These are phyloP conservation scores for Meandrina meandrites DNA, from an alignment of 92 coral and sea anemone species.

Conservation along the genomic window DNA sequence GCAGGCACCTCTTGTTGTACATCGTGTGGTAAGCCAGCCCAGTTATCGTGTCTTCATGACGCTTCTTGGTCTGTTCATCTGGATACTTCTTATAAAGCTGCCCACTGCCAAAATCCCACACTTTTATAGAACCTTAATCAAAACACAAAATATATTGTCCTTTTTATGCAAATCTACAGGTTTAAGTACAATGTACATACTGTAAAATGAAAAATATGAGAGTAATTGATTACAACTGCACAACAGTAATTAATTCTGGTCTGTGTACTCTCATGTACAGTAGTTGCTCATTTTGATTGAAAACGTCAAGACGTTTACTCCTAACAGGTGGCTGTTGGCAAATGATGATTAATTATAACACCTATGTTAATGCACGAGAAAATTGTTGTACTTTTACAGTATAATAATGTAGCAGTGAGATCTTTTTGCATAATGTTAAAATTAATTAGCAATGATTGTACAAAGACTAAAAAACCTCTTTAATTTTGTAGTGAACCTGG, in stretches of 20 bases:
- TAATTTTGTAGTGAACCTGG: not conserved
- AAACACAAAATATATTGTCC: not conserved
- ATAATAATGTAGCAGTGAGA: not conserved
- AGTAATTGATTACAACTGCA: too few species aligned
- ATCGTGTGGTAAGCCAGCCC: constrained; percentile 80
- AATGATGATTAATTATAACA: too few species aligned
- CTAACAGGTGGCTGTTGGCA: too few species aligned
- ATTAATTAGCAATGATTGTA: too few species aligned
- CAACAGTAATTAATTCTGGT: too few species aligned
- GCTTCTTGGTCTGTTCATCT: constrained; percentile 66
- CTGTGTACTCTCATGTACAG: not conserved
- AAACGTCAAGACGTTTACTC: too few species aligned
- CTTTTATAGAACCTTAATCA: constrained; percentile 82
- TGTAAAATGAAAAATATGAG: too few species aligned
- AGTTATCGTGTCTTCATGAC: constrained; percentile 78
- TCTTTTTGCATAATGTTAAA: not conserved
- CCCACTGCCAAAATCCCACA: constrained; percentile 99
- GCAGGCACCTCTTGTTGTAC: constrained; percentile 72
- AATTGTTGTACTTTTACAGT: too few species aligned
- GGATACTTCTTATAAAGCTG: constrained; percentile 90
- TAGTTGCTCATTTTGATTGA: too few species aligned
- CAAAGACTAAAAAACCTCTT: not conserved
- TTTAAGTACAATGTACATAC: too few species aligned
- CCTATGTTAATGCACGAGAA: too few species aligned
- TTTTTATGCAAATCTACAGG: too few species aligned